These are phyloP conservation scores for Holacanthus passer DNA, from an alignment of 2,113 vertebrate species.

Conservation along the genomic window DNA sequence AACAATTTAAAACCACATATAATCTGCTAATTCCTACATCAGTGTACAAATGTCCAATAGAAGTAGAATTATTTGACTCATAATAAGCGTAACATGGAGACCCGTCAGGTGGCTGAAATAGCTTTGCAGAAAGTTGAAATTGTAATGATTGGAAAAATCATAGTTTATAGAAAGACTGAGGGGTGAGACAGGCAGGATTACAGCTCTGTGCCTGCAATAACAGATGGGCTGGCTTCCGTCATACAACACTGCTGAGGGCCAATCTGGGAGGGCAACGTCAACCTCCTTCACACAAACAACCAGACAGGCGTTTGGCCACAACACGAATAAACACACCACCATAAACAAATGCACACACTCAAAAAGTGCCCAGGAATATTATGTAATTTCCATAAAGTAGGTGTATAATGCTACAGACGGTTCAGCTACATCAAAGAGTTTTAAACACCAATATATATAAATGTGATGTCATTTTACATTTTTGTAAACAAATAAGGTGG, in stretches of 20 bases:
- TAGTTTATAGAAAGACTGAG: slow-evolving; percentile 17
- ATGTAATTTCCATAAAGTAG: neutral
- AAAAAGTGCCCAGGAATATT: neutral
- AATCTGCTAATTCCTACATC: neutral
- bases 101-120: neutral
- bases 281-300: slow-evolving; percentile 61
- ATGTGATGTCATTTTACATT: neutral
- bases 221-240: slow-evolving; percentile 75
- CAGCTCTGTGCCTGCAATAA: slow-evolving; percentile 60
- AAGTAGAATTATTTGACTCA: neutral
- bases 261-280: slow-evolving; percentile 46
- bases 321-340: slow-evolving; percentile 9
- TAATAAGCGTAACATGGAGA: neutral
- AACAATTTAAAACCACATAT: neutral
- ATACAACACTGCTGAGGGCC: slow-evolving; percentile 63
- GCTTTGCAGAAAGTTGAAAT: neutral
- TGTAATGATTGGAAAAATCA: neutral
- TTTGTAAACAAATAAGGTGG: neutral
- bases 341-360: slow-evolving; percentile 26
- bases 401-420: neutral
- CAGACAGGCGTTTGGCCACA: slow-evolving; percentile 30
- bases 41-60: neutral
- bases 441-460: neutral
- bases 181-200: slow-evolving; percentile 59
- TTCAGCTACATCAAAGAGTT: neutral